Base-by-base conservation (phyloP, 2,888 invertebrate genomes). In the Dorcus parallelipipedus region DNA sequence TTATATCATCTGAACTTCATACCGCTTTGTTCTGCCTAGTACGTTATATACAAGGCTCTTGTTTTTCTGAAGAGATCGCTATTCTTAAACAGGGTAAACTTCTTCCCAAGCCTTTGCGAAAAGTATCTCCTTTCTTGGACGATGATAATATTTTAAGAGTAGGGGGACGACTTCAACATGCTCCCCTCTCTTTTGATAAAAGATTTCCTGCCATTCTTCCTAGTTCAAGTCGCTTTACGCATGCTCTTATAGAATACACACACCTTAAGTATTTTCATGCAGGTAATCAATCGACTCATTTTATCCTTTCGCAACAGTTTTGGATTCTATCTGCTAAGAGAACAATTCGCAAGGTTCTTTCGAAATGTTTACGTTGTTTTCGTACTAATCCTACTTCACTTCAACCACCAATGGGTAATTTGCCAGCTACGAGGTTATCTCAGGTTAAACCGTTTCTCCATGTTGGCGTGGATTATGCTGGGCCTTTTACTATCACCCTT, bases 241-340 rank as follows among this genome's bases (percentile, higher is more conserved):
- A 59, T 33, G 40, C 66, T 45, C 52, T 67, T 7, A 61, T 66
- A 9, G 65, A 63, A 20, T 53, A 66, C 51, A 52, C 59, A 6
- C 64, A 65, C 49, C 59, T 64, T 10, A 63, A 63, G 26, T 55
- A 66, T 56, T 55, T 61, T 5, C 66, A 67, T 49, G 38, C 67
- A 7, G 63, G 66, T 7, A 52, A 63, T 1, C 58, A 61, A 23
- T 57, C 60, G 39, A 47, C 63, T 9, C 48, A 55, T 14, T 64
- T 59, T 8, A 20, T 67, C 33, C 40, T 66, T 17, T 41, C 49
- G n/a, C 60, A 64, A 59, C 63, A 63, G 54, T 67, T 51, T 48
- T 66, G 67, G 67, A 66, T 67, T 40, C 9, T 67, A 17, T 61
- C 61, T 3, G 58, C 59, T 17, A 41, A 49, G 3, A 38, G 53